Evolutionary conservation across 2,113 vertebrate genomes (phyloP).

Genomic region (Columba livia): DNA sequence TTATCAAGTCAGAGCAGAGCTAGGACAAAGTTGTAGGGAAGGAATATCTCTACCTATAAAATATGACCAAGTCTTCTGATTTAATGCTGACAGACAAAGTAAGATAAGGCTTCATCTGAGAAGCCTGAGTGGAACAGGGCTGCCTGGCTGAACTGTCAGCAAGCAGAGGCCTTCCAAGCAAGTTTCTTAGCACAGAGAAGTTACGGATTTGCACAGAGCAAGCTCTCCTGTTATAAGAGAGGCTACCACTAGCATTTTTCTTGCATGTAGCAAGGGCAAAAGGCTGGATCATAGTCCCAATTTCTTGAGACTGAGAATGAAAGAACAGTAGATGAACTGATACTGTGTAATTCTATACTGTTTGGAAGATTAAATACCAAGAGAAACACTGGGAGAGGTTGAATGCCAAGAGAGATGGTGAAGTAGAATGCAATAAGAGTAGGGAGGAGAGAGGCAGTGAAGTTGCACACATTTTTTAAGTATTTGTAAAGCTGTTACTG

Average conservation of each 20-base stretch:
- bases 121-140: neutral
- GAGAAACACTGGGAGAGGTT: neutral
- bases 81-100: neutral
- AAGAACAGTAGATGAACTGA: neutral
- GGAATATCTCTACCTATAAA: neutral
- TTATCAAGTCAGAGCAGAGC: neutral
- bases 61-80: neutral
- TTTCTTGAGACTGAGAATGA: neutral
- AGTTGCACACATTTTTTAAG: neutral
- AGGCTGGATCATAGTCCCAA: neutral
- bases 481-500: neutral
- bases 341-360: neutral
- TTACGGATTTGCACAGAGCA: neutral
- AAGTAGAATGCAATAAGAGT: neutral
- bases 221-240: neutral
- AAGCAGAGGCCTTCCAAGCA: neutral
- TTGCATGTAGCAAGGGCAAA: neutral
- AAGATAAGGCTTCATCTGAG: neutral
- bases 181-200: neutral
- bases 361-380: neutral
- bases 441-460: neutral
- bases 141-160: neutral
- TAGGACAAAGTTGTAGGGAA: neutral
- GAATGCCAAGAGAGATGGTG: neutral
- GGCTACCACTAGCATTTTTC: neutral